These are phyloP conservation scores for Tetrax tetrax DNA, from an alignment of 2,113 vertebrate genomes.

Conservation along the genomic window DNA sequence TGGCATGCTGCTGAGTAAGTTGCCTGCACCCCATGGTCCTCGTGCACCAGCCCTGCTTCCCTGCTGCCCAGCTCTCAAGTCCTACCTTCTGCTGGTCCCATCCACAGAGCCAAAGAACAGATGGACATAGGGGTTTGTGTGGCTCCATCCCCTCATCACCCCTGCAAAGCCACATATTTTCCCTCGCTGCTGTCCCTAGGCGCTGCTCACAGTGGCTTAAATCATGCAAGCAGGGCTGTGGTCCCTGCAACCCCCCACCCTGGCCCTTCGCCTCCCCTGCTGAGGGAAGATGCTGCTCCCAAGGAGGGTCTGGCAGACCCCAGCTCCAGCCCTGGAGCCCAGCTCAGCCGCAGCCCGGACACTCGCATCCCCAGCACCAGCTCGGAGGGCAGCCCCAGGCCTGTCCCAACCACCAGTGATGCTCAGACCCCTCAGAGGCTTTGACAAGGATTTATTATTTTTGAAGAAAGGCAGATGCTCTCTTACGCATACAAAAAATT, in stretches of 20 bases:
- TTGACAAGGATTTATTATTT: neutral
- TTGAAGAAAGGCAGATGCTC: neutral
- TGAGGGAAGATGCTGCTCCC: neutral
- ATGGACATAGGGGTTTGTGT: neutral
- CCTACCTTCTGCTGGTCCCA: neutral
- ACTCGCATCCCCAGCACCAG: neutral
- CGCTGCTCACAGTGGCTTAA: neutral
- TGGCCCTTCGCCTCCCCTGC: rapidly evolving
- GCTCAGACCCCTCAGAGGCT: neutral
- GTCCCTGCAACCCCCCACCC: too few relatives aligned
- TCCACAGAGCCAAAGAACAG: neutral
- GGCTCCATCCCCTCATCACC: neutral
- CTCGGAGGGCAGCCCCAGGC: neutral
- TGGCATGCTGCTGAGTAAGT: neutral
- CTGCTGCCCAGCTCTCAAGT: rapidly evolving
- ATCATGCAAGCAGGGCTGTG: rapidly evolving
- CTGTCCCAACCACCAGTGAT: rapidly evolving
- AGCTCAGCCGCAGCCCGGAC: rapidly evolving
- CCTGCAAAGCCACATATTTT: neutral
- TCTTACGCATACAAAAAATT: neutral
- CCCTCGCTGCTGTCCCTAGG: neutral
- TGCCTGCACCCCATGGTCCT: neutral
- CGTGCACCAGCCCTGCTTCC: rapidly evolving
- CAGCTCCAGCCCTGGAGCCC: neutral
- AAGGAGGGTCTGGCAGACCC: rapidly evolving